Evolutionary conservation across 1,140 invertebrate species (phyloP).

Genomic region (Myzus persicae): DNA sequence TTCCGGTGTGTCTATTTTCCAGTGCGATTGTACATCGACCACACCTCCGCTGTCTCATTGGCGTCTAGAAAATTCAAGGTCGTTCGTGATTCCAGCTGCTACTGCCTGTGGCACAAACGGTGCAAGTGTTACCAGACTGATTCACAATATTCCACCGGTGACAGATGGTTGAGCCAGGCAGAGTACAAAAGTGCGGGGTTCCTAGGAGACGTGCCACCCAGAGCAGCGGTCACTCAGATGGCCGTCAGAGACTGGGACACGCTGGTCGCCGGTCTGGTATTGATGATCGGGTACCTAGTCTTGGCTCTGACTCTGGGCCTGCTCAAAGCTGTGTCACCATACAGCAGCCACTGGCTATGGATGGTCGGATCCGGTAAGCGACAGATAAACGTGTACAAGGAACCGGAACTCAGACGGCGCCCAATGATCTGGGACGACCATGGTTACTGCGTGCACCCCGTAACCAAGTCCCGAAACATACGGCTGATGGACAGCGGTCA

Average conservation of each 20-base stretch:
- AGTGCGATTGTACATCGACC: background rate
- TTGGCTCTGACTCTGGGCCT: background rate
- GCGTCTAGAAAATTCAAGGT: background rate
- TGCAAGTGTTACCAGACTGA: conserved; percentile 4
- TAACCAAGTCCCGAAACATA: background rate
- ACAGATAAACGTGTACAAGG: background rate
- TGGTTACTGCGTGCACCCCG: conserved; percentile 2
- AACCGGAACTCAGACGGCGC: background rate
- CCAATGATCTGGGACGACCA: background rate
- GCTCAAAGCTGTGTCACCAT: conserved; percentile 7
- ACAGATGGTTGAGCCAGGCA: background rate
- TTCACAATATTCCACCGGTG: no score
- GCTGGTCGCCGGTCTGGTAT: background rate
- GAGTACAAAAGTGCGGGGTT: background rate
- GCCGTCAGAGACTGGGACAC: background rate
- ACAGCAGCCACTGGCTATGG: conserved; percentile 22
- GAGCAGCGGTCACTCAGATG: background rate
- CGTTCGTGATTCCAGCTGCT: background rate
- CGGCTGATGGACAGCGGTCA: background rate
- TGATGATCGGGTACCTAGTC: background rate
- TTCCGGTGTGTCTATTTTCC: background rate
- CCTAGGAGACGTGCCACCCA: conserved; percentile 27
- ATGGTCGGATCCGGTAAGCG: background rate
- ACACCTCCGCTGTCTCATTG: background rate
- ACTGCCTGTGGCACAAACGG: conserved; percentile 27